Base-by-base conservation (phyloP, 2,888 invertebrate genomes). In the Brachyptera putata region DNA sequence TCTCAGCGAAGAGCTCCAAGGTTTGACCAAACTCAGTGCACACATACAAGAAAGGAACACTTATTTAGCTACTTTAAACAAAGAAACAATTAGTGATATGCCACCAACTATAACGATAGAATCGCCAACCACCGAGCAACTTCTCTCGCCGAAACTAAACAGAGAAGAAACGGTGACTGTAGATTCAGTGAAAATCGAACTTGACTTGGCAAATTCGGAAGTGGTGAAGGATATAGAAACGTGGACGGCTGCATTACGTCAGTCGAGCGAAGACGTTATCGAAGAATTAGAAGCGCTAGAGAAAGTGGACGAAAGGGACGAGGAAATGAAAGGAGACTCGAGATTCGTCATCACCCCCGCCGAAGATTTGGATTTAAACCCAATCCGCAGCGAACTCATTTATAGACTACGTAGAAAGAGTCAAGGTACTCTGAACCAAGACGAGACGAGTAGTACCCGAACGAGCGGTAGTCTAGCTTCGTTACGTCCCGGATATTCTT, bases 401-500 rank as follows among this genome's bases (percentile, higher is more conserved):
- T 41, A 39, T 37, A 39, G 9, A 36, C 49, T 11, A 34, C 56
- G 55, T 36, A 53, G 55, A 39, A 61, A 37, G 49, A 58, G 22
- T 18, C 57, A 24, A 43, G 50, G n/a, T 16, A 13, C 30, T 9
- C 43, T 14, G 18, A 53, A 11, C 22, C 36, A 53, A 18, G 53
- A 53, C 1, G 53, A 53, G 11, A 34, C 53, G 36, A 36, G 53
- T 22, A 53, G 53, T 18, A 36, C 53, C 18, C 16, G 53, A 2
- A 53, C 43, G 21, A 58, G 58, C 41, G n/a, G 25, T n/a, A 22
- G 50, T 34, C 56, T 22, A 26, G 36, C 21, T 13, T 58, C 34
- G 37, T 72, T 84, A 46, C 81, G 82, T 69, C 81, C 83, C 1
- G 83, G 83, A 0, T 82, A 84, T 64, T 86, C 86, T 0, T 80